These are phyloP conservation scores for Euzetes globulus DNA, from an alignment of 2,888 invertebrate species.

Conservation along the genomic window DNA sequence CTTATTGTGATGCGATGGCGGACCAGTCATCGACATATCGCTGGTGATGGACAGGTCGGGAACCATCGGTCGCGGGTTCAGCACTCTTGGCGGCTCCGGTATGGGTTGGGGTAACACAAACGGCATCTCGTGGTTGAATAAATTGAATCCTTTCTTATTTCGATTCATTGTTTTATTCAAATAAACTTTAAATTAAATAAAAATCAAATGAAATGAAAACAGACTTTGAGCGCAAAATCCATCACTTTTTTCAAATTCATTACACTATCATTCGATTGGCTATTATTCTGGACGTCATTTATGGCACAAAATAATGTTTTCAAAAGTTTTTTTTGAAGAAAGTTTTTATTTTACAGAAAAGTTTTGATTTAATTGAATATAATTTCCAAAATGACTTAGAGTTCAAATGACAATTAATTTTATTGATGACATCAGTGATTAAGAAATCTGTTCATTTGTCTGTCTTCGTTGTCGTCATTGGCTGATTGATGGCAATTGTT, in stretches of 20 bases:
- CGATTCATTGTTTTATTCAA: background rate
- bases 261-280: background rate
- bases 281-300: background rate
- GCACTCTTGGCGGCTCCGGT: conserved; percentile 14
- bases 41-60: background rate
- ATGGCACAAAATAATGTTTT: background rate
- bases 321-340: background rate
- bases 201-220: background rate
- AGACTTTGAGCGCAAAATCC: background rate
- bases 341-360: background rate
- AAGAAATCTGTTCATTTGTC: background rate
- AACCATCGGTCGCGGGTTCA: conserved; percentile 13
- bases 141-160: background rate
- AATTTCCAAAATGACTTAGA: background rate
- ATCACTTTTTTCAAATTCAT: too few species aligned
- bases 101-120: conserved; percentile 5
- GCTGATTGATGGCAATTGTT: background rate
- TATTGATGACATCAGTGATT: background rate
- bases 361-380: background rate
- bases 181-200: background rate
- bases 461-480: background rate
- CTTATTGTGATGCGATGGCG: background rate
- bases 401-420: background rate
- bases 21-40: background rate
- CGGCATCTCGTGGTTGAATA: conserved; percentile 14